Percentiles rank a stretch among this genome's conserved stretches.
phyloP scores from a whole-genome alignment of 2,113 vertebrate species.

The Pteropus alecto region DNA sequence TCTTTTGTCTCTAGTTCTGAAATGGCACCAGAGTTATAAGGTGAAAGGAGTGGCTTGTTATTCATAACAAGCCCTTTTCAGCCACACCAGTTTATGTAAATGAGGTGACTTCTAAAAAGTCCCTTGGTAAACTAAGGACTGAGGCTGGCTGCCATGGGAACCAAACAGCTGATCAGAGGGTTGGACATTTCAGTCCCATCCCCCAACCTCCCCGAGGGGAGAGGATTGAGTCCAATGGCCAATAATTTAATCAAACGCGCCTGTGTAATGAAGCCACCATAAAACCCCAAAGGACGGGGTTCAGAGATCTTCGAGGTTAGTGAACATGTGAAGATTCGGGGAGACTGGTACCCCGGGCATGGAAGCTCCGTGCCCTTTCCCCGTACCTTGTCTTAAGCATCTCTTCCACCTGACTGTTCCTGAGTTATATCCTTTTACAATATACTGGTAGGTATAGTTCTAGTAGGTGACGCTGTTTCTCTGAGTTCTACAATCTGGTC shows the following conservation, averaged over 20 bases:
- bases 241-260: neutral
- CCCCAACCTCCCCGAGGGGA: neutral
- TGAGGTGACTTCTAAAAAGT: neutral
- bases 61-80: neutral
- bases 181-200: neutral
- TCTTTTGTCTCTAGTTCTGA: neutral
- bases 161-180: neutral
- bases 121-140: neutral
- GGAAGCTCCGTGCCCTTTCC: neutral
- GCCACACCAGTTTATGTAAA: neutral
- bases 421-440: neutral
- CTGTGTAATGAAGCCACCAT: neutral
- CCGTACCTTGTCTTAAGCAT: neutral
- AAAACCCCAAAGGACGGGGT: neutral
- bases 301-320: neutral
- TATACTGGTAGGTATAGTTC: neutral
- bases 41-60: neutral
- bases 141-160: neutral
- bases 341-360: neutral
- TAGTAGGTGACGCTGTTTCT: neutral
- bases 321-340: neutral
- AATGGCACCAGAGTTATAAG: neutral
- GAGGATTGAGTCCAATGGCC: neutral
- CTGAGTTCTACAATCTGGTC: neutral
- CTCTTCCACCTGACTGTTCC: neutral